Conservation (phyloP, 2,888 invertebrate genomes). For the Blastobasis lacticolella region DNA sequence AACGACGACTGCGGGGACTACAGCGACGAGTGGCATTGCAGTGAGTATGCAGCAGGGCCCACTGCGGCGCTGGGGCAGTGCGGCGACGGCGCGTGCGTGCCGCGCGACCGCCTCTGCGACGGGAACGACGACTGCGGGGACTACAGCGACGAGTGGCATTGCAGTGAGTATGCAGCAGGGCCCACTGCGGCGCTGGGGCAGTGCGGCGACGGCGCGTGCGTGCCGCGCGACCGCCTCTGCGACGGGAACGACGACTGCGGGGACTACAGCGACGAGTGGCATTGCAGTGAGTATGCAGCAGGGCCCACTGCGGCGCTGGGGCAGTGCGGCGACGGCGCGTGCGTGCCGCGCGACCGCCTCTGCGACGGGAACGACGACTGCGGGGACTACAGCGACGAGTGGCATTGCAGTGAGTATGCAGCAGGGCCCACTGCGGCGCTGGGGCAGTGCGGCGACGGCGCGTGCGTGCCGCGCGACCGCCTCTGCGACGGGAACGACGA, state of each 20-base stretch:
- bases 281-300: conserved; percentile 68
- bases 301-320: conserved; percentile 44
- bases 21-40: conserved; percentile 77
- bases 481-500: conserved; percentile 84
- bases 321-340: conserved; percentile 81
- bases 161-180: conserved; percentile 57
- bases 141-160: conserved; percentile 76
- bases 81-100: conserved; percentile 82
- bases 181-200: conserved; percentile 69
- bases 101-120: conserved; percentile 79
- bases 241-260: conserved; percentile 84
- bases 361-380: conserved; percentile 86
- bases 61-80: conserved; percentile 73
- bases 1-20: conserved; percentile 82
- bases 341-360: conserved; percentile 77
- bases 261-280: conserved; percentile 76
- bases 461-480: conserved; percentile 79
- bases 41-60: conserved; percentile 38
- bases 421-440: conserved; percentile 14
- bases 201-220: conserved; percentile 83
- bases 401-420: conserved; percentile 71
- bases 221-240: conserved; percentile 78
- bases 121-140: conserved; percentile 83
- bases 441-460: conserved; percentile 81
- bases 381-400: conserved; percentile 79